phyloP scores from a whole-genome alignment of 2,888 invertebrate genomes.

The Eristalis arbustorum region DNA sequence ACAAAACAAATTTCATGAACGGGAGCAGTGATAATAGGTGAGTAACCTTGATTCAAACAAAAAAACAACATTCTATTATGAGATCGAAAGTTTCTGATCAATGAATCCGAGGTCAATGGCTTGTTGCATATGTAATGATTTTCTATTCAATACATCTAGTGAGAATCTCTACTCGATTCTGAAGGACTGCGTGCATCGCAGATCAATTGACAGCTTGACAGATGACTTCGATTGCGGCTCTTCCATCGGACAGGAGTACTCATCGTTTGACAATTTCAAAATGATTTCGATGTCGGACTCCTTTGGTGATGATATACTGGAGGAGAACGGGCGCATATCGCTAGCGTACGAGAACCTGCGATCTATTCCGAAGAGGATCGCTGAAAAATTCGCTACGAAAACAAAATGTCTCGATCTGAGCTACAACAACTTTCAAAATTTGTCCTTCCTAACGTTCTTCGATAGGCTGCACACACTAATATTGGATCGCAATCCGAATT shows the following conservation, averaged over 20 bases:
- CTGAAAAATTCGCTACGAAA: constrained; percentile 83
- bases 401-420: constrained; percentile 86
- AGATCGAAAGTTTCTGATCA: background rate
- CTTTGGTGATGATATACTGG: constrained; percentile 76
- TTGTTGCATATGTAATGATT: constrained; percentile 12
- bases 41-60: constrained; percentile 24
- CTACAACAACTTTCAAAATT: constrained; percentile 87
- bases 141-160: constrained; percentile 35
- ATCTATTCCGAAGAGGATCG: constrained; percentile 84
- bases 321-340: constrained; percentile 83
- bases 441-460: constrained; percentile 87
- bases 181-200: constrained; percentile 75
- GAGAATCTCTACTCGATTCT: constrained; percentile 73
- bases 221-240: constrained; percentile 75
- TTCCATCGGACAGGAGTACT: constrained; percentile 59
- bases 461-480: constrained; percentile 88
- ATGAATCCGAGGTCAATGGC: constrained; percentile 39
- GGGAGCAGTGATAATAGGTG: constrained; percentile 57
- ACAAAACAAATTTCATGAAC: constrained; percentile 51
- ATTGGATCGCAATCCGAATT: constrained; percentile 89
- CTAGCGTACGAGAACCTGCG: constrained; percentile 86
- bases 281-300: constrained; percentile 75
- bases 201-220: constrained; percentile 75
- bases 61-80: background rate
- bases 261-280: constrained; percentile 70